phyloP scores from a whole-genome alignment of 2,888 invertebrate species.

The Watsonalla cultraria region DNA sequence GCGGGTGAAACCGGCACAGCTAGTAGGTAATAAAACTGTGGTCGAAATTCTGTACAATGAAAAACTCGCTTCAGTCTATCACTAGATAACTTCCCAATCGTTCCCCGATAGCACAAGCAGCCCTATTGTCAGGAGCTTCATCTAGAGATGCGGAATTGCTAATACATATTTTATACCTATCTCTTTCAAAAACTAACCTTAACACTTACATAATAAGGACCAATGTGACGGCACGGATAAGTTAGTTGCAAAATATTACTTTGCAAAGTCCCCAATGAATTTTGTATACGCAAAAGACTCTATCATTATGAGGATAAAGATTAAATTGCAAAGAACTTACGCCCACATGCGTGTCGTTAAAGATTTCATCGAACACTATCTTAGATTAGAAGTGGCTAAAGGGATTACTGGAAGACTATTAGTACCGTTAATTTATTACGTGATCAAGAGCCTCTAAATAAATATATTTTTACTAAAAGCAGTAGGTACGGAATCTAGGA shows the following conservation, averaged over 20 bases:
- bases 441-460: neutral
- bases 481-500: too few relatives aligned
- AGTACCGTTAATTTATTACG: conserved; percentile 6
- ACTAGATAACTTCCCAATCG: conserved; percentile 23
- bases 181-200: conserved; percentile 24
- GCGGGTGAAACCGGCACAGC: too few relatives aligned
- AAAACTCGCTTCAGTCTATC: conserved; percentile 20
- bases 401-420: neutral
- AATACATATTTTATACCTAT: conserved; percentile 19
- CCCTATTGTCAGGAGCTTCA: conserved; percentile 66
- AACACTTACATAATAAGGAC: conserved; percentile 7
- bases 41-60: neutral
- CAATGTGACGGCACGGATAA: conserved; percentile 8
- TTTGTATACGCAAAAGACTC: neutral
- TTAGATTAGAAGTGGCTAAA: conserved; percentile 66
- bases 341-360: conserved; percentile 53
- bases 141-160: conserved; percentile 55
- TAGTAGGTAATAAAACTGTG: too few relatives aligned
- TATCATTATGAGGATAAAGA: neutral
- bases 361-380: conserved; percentile 74
- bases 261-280: neutral
- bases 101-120: conserved; percentile 72
- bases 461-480: too few relatives aligned
- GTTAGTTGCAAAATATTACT: conserved; percentile 7
- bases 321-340: neutral